Evolutionary conservation across 2,113 vertebrate genomes (phyloP).

Genomic region (Syngnathus floridae): DNA sequence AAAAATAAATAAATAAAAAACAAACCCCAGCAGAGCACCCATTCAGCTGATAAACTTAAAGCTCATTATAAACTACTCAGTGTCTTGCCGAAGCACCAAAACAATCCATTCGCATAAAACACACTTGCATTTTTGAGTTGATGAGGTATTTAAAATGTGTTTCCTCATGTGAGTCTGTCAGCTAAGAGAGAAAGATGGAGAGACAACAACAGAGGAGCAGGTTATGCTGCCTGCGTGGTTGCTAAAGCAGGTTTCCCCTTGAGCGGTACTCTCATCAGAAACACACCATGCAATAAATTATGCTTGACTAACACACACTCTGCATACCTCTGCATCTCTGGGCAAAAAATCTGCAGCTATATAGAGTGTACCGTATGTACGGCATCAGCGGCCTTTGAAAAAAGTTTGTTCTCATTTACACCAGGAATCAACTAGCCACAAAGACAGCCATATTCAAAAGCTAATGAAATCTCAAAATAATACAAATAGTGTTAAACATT

Average conservation of each 20-base stretch:
- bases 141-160: background rate
- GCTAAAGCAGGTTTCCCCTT: constrained; percentile 49
- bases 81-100: background rate
- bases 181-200: background rate
- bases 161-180: background rate
- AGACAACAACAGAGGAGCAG: constrained; percentile 10
- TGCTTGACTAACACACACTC: background rate
- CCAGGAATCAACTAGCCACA: background rate
- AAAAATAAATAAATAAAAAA: background rate
- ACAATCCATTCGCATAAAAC: background rate
- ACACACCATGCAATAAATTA: constrained; percentile 41
- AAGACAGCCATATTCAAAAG: background rate
- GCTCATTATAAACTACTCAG: background rate
- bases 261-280: constrained; percentile 42
- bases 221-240: constrained; percentile 45
- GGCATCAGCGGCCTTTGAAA: background rate
- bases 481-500: background rate
- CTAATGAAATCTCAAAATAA: background rate
- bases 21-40: background rate
- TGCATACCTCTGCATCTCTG: constrained; percentile 2
- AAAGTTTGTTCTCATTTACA: background rate
- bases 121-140: background rate
- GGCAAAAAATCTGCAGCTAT: background rate
- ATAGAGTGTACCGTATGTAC: constrained; percentile 1
- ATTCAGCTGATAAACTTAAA: background rate